Percentiles rank a stretch among this genome's conserved stretches.
Evolutionary conservation across 2,113 vertebrate genomes (phyloP).

Genomic region (Bombycilla garrulus): DNA sequence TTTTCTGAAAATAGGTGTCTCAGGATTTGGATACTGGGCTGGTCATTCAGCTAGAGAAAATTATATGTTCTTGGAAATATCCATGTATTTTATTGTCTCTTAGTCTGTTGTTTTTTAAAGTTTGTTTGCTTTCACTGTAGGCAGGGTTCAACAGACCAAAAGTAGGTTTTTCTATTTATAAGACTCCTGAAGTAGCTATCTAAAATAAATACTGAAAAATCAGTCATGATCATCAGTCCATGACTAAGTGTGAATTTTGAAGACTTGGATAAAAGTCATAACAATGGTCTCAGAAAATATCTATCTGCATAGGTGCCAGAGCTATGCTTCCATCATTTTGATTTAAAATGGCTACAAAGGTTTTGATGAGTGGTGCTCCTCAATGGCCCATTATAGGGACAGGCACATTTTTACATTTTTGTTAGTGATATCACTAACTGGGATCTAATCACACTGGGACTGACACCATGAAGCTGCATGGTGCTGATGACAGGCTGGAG

Average conservation of each 20-base stretch:
- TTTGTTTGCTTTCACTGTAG: background rate
- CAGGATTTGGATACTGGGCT: background rate
- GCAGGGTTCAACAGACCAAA: background rate
- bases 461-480: background rate
- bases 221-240: background rate
- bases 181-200: background rate
- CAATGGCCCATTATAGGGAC: background rate
- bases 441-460: background rate
- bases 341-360: background rate
- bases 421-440: background rate
- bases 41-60: background rate
- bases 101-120: background rate
- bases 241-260: background rate
- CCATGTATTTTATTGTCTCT: background rate
- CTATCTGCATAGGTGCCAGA: background rate
- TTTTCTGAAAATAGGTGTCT: background rate
- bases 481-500: background rate
- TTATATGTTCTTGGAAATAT: background rate
- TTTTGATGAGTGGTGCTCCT: background rate
- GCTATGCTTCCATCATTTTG: background rate
- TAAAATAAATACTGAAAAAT: background rate
- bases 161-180: background rate
- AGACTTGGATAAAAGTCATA: background rate
- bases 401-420: background rate
- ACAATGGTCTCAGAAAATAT: background rate